Evolutionary conservation across 2,797 vertebrate species (phyloP), one percentile per base, ranked within the genome.

Genomic region (Crocodylus rhombifer): DNA sequence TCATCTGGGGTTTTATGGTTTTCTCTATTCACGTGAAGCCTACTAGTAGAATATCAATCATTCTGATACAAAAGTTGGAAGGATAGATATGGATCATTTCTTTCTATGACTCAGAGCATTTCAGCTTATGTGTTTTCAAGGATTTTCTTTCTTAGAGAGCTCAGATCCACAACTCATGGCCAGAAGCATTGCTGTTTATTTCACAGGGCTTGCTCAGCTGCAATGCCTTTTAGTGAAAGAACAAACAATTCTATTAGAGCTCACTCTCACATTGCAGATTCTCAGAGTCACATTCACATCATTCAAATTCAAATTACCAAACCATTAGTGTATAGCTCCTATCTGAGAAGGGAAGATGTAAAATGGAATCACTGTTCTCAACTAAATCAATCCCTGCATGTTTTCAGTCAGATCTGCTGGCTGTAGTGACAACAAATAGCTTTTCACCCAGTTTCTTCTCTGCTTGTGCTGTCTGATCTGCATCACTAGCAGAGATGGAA

Each of bases 111-210:
- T 73, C 63, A 6, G 36, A 51, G 36, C 30, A 20, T 16, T 88
- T 26, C 42, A 11, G 4, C 60, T 23, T 3, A 4, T 5, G 14
- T 60, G 5, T 23, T 85, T 58, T 60, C 69, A 11, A 36, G 69
- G 64, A 18, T 36, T 51, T 71, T 71, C 0, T 13, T 73, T 71
- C 78, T 30, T 21, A 36, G 51, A 21, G 84, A 42, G 14, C 33
- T n/a, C 82, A 2, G 14, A 58, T 2, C 5, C 16, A 8, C 3
- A 57, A 1, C 1, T 62, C 11, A 3, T 2, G 56, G 28, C 25
- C 62, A 86, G 14, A 62, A 64, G 11, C 23, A 42, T 60, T 23
- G 42, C 67, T 14, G 9, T 4, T 55, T 80, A 76, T 77, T 25
- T 17, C 64, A 9, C 3, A n/a, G n/a, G 14, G 28, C 26, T 14